Percentiles rank a stretch among this genome's conserved stretches.
Evolutionary conservation across 2,888 invertebrate species (phyloP).

Genomic region (Diabrotica balteata): DNA sequence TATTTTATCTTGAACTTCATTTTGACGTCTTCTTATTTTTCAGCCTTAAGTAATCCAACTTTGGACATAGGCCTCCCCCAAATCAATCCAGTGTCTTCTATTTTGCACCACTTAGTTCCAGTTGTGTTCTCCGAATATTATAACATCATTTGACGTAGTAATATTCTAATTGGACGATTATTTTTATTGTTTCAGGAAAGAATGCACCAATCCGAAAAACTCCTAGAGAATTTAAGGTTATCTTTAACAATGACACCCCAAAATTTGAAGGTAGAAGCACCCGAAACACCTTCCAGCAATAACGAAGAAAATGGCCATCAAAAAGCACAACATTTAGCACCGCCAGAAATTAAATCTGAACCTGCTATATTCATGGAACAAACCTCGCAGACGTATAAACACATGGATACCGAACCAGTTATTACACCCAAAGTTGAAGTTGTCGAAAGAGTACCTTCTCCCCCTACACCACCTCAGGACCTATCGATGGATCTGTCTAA

Average conservation of each 20-base stretch:
- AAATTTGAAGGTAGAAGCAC: slow-evolving; percentile 53
- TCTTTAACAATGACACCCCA: slow-evolving; percentile 59
- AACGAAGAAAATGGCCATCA: slow-evolving; percentile 28
- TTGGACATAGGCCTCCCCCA: no score
- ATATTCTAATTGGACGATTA: no score
- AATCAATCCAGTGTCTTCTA: no score
- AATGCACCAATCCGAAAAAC: slow-evolving; percentile 65
- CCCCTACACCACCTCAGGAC: slow-evolving; percentile 4
- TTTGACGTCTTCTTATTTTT: no score
- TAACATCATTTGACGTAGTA: no score
- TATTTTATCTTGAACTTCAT: no score
- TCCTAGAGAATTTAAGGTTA: slow-evolving; percentile 60
- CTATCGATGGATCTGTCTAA: slow-evolving; percentile 13
- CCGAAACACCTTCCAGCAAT: slow-evolving; percentile 44
- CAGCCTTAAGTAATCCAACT: no score
- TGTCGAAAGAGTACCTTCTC: background rate
- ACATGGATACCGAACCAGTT: slow-evolving; percentile 17
- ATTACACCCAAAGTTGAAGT: slow-evolving; percentile 3
- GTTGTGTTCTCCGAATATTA: no score
- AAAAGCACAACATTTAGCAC: slow-evolving; percentile 7
- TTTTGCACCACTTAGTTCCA: no score
- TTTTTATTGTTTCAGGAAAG: slow-evolving; percentile 63
- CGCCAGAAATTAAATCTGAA: slow-evolving; percentile 41
- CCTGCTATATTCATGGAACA: slow-evolving; percentile 31
- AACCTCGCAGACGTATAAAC: slow-evolving; percentile 18